These are phyloP conservation scores for Amiota minor DNA, from an alignment of 2,888 invertebrate genomes.

Conservation along the genomic window DNA sequence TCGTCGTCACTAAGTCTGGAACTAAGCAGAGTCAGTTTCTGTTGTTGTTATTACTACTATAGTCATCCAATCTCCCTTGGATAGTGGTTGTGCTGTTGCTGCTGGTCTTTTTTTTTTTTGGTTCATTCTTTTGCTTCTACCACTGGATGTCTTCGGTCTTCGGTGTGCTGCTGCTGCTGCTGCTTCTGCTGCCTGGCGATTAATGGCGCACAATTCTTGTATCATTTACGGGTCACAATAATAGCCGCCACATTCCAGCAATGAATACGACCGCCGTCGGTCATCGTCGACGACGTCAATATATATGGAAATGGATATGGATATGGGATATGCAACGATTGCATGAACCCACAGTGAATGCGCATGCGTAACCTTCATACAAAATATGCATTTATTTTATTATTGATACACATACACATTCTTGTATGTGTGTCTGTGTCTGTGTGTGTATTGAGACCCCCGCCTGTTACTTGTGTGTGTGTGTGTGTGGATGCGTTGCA, in stretches of 20 bases:
- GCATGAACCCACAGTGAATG: conserved; percentile 10
- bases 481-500: conserved; percentile 49
- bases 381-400: not conserved
- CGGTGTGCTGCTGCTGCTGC: conserved; percentile 39
- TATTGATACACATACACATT: no score
- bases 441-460: not conserved
- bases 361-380: not conserved
- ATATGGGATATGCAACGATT: not conserved
- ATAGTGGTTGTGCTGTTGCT: conserved; percentile 51
- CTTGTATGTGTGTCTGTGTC: not conserved
- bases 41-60: not conserved
- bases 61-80: conserved; percentile 24
- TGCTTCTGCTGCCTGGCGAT: conserved; percentile 59
- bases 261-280: conserved; percentile 22
- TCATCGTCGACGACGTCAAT: conserved; percentile 24
- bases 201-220: conserved; percentile 70
- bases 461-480: not conserved
- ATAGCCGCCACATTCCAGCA: conserved; percentile 40
- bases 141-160: no score
- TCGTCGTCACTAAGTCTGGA: conserved; percentile 6
- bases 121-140: no score
- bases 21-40: not conserved
- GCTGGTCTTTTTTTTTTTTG: no score
- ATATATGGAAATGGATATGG: conserved; percentile 1
- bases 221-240: conserved; percentile 70